A percentile compares a stretch with the other conserved stretches of the same genome.
Evolutionary conservation across 2,888 invertebrate genomes (phyloP).

Genomic region (Chalcis sispes): DNA sequence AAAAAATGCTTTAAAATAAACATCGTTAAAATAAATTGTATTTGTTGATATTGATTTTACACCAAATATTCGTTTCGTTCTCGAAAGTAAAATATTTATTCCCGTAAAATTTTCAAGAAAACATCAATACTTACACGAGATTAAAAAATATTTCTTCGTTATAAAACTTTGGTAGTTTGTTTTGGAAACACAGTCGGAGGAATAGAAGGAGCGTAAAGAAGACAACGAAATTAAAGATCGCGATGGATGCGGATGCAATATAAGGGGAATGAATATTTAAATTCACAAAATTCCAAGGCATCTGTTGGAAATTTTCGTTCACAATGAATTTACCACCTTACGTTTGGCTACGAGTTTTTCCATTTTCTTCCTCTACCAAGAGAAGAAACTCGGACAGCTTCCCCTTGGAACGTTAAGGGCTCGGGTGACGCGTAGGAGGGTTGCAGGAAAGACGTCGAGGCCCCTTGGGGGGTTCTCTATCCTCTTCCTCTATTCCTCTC

Average conservation of each 20-base stretch:
- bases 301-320: conserved; percentile 48
- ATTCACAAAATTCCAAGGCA: conserved; percentile 46
- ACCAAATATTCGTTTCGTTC: too few species aligned
- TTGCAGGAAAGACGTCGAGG: conserved; percentile 55
- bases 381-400: conserved; percentile 63
- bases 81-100: too few species aligned
- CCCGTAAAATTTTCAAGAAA: too few species aligned
- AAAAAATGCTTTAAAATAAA: too few species aligned
- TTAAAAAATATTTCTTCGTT: too few species aligned
- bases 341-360: conserved; percentile 50
- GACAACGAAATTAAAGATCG: conserved; percentile 35
- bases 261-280: conserved; percentile 33
- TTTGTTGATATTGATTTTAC: too few species aligned
- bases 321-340: conserved; percentile 52
- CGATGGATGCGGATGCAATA: not conserved
- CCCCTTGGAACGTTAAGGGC: conserved; percentile 55
- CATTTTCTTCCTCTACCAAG: conserved; percentile 59
- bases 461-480: conserved; percentile 62
- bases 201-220: not conserved
- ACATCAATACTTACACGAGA: too few species aligned
- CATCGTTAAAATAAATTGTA: too few species aligned
- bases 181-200: conserved; percentile 12
- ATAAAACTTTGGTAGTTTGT: conserved; percentile 22
- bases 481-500: conserved; percentile 34
- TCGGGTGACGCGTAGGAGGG: conserved; percentile 52